Evolutionary conservation across 2,888 invertebrate genomes (phyloP).

Genomic region (Microctonus hyperodae): DNA sequence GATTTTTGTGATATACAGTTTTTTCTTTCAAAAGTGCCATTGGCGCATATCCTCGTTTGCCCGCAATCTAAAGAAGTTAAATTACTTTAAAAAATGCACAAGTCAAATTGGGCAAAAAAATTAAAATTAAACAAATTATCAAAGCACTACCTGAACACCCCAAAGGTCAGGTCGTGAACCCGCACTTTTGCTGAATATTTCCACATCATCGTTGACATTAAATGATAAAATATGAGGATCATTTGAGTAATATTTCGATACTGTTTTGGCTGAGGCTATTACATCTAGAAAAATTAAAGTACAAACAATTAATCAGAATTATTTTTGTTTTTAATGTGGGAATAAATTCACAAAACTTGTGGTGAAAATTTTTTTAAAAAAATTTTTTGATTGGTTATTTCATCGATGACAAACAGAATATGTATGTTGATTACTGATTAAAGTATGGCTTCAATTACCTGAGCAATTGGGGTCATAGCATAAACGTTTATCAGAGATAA

Average conservation of each 20-base stretch:
- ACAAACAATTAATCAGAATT: constrained; percentile 6
- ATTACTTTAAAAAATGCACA: background rate
- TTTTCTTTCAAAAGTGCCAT: constrained; percentile 69
- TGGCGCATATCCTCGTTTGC: constrained; percentile 74
- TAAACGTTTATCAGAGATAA: constrained; percentile 72
- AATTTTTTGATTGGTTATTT: background rate
- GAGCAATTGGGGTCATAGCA: constrained; percentile 77
- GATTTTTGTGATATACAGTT: constrained; percentile 64
- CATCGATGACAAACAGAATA: constrained; percentile 32
- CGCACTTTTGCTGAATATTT: constrained; percentile 76
- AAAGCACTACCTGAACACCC: constrained; percentile 68
- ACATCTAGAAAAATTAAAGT: constrained; percentile 64
- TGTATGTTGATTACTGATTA: constrained; percentile 41
- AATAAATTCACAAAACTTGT: background rate
- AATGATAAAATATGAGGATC: constrained; percentile 71
- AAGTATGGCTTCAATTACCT: constrained; percentile 66
- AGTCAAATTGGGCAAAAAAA: constrained; percentile 5
- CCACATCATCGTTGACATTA: constrained; percentile 66
- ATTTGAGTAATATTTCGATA: constrained; percentile 67
- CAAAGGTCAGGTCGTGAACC: constrained; percentile 70
- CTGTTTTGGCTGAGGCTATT: constrained; percentile 71
- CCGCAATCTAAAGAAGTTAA: constrained; percentile 64
- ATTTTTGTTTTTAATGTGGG: background rate
- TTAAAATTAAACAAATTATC: constrained; percentile 10
- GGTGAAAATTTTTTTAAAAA: constrained; percentile 33